These are phyloP conservation scores for Pseudanteris insignis DNA, from an alignment of 2,888 invertebrate species.

Conservation along the genomic window DNA sequence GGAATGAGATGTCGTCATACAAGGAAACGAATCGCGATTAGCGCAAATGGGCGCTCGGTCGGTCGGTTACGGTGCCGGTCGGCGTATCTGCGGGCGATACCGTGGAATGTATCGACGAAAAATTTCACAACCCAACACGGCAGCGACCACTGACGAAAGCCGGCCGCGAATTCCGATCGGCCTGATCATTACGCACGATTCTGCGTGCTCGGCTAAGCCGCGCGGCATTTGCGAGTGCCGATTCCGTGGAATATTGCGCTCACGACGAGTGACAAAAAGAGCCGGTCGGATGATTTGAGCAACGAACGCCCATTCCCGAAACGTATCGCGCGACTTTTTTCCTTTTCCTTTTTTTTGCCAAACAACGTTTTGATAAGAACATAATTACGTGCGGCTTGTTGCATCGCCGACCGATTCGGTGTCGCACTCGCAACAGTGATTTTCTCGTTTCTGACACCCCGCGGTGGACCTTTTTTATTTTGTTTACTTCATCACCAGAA, in stretches of 20 bases:
- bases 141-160: slow-evolving; percentile 47
- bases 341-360: no score
- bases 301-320: neutral
- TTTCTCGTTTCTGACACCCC: no score
- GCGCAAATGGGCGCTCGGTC: slow-evolving; percentile 28
- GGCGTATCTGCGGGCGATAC: slow-evolving; percentile 37
- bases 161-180: slow-evolving; percentile 38
- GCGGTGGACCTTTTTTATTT: no score
- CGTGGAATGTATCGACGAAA: slow-evolving; percentile 41
- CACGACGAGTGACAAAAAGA: no score
- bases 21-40: slow-evolving; percentile 49
- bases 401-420: no score
- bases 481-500: no score
- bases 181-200: slow-evolving; percentile 50
- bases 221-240: slow-evolving; percentile 1
- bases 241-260: slow-evolving; percentile 19
- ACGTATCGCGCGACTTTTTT: no score
- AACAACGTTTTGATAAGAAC: no score
- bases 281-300: neutral
- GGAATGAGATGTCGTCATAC: slow-evolving; percentile 51
- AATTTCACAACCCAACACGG: slow-evolving; percentile 47
- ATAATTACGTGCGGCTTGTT: no score
- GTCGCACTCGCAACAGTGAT: no score
- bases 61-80: slow-evolving; percentile 19
- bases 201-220: neutral